Base-by-base conservation (phyloP, 2,797 vertebrate species). In the Poeciliopsis gracilis region DNA sequence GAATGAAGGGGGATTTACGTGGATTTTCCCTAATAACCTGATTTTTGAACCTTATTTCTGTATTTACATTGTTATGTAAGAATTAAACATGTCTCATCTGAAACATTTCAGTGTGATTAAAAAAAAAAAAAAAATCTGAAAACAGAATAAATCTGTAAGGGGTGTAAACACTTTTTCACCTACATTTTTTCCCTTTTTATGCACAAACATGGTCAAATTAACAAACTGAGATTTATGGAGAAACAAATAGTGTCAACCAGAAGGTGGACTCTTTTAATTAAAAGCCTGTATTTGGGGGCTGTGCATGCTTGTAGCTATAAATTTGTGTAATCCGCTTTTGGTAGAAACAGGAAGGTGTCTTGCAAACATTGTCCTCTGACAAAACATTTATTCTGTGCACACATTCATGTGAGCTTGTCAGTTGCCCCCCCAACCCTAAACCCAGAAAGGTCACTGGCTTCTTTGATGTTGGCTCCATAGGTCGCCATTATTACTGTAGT, bases 401-500 rank as follows among this genome's bases (percentile, higher is more conserved):
- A 92, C 88, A 71, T 82, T 1, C 47, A 28, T 33, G 47, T 79
- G 86, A 89, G 91, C 91, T 89, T 85, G 85, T 71, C 91, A 81
- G 88, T 89, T 91, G 81, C 73, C 83, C 80, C 85, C 86, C 87
- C 38, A 87, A 72, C 80, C 90, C 79, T 82, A 82, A 80, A 53
- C 83, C 84, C 23, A 15, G 78, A 93, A 93, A 94, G 95, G 95
- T 96, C 95, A 94, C 83, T 67, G 91, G 87, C 90, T 89, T 92
- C 91, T 94, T 94, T 95, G 94, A 95, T 95, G 95, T 92, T 87
- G 90, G 91, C 89, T 93, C 93, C 91, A 94, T 94, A 95, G 93
- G 95, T 96, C 94, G 95, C 93, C 93, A 93, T 95, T 95, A 96
- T 95, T 95, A 95, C 95, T 94, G 94, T 95, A 96, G 95, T 93